These are phyloP conservation scores for Todiramphus chloris DNA, from an alignment of 2,113 vertebrate species.

Conservation along the genomic window DNA sequence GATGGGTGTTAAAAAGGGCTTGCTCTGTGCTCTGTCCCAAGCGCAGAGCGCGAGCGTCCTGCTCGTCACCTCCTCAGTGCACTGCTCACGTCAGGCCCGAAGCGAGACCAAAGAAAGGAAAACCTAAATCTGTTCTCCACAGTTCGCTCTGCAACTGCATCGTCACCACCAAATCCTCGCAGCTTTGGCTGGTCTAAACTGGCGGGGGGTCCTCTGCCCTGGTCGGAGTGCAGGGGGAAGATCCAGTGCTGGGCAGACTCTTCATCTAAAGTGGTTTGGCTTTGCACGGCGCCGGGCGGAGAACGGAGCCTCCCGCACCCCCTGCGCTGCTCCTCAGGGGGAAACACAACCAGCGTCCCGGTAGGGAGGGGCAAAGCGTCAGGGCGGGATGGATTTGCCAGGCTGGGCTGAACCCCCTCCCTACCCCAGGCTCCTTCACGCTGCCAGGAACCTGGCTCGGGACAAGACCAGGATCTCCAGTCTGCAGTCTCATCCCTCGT, in stretches of 20 bases:
- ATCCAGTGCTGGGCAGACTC: neutral
- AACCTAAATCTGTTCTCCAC: neutral
- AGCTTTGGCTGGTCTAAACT: neutral
- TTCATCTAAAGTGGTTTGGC: neutral
- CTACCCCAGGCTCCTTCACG: neutral
- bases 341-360: fast-evolving
- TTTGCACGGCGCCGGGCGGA: neutral
- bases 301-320: neutral
- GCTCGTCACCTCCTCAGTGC: neutral
- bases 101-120: neutral
- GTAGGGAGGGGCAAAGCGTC: neutral
- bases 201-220: neutral
- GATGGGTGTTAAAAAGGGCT: neutral
- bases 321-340: neutral
- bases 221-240: neutral
- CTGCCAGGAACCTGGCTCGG: neutral
- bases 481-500: neutral
- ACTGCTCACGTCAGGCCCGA: neutral
- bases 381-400: neutral
- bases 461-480: neutral
- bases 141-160: neutral
- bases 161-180: fast-evolving
- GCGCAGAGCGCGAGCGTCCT: neutral
- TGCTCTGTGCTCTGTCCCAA: neutral
- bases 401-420: neutral